Base-by-base conservation (phyloP, 2,888 invertebrate genomes). In the Eledone cirrhosa region DNA sequence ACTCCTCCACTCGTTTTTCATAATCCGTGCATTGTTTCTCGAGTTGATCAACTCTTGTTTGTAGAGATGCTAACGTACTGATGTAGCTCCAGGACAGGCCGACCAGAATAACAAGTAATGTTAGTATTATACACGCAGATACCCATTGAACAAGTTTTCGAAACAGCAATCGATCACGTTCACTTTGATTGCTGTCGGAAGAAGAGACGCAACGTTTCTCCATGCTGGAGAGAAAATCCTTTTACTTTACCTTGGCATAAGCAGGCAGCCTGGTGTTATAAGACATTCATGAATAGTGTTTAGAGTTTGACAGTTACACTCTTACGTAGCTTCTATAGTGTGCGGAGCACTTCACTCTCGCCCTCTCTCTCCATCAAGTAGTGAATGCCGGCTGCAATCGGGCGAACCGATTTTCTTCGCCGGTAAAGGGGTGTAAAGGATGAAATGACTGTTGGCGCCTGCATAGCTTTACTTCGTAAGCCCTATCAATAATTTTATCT, bases 311-410 rank as follows among this genome's bases (percentile, higher is more conserved):
- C 27, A 72, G 72, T 72, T 41, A 72, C 72, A 41, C 72, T 72
- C 33, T 33, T 41, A 41, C 41, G 5, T 41, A 41, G 41, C 41
- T 41, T 41, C 41, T 41, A 41, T 41, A 41, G 69, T 69, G 69
- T 69, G 31, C 22, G 13, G 31, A 72, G 33, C 72, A 63, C 22
- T 27, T 41, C 72, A 41, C 41, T 41, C 72, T 72, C 72, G 33
- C 72, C n/a, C 33, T 72, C 72, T 72, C 41, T 41, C 72, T 63
- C 72, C 72, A 72, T 72, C 72, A 33, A 72, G 72, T 72, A 33
- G 41, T 31, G 41, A 41, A 31, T 72, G 41, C 72, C 72, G 72
- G 72, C 72, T 72, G 72, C 72, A 31, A n/a, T 31, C 41, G 72
- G 72, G 72, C 31, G 33, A 72, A n/a, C 72, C 72, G 33, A 72